These are phyloP conservation scores for Gephyroberyx darwinii DNA, from an alignment of 2,797 vertebrate genomes.

Conservation along the genomic window DNA sequence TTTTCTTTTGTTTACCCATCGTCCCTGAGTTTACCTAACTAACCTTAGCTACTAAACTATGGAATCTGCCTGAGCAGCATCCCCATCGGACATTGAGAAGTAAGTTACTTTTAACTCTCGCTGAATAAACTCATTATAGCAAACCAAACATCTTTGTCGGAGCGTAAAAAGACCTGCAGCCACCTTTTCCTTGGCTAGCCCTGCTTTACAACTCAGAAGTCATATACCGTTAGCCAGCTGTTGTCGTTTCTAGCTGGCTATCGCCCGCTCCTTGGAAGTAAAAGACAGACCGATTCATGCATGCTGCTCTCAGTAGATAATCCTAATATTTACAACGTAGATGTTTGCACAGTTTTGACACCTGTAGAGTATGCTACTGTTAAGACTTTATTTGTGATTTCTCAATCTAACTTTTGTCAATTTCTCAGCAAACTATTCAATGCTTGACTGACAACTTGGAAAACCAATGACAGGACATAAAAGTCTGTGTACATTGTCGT, in stretches of 20 bases:
- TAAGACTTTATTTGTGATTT: slow-evolving; percentile 69
- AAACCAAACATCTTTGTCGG: slow-evolving; percentile 31
- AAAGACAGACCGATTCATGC: not conserved
- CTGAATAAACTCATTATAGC: slow-evolving; percentile 8
- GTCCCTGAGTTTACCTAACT: slow-evolving; percentile 68
- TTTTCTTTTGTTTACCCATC: slow-evolving; percentile 83
- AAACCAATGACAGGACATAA: slow-evolving; percentile 68
- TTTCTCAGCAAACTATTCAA: slow-evolving; percentile 57
- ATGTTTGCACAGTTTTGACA: slow-evolving; percentile 56
- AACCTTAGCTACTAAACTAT: slow-evolving; percentile 73
- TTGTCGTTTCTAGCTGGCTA: slow-evolving; percentile 36
- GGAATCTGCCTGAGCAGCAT: slow-evolving; percentile 56
- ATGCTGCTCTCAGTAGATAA: not conserved
- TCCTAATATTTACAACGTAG: fast-evolving
- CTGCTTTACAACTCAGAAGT: slow-evolving; percentile 48
- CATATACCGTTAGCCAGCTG: slow-evolving; percentile 68
- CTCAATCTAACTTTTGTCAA: slow-evolving; percentile 76
- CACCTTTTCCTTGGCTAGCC: slow-evolving; percentile 56
- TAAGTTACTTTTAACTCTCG: slow-evolving; percentile 53
- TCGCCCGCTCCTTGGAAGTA: slow-evolving; percentile 18
- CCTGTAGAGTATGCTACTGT: slow-evolving; percentile 63
- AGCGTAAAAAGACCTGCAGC: slow-evolving; percentile 47
- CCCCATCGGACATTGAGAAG: slow-evolving; percentile 50
- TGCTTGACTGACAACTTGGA: slow-evolving; percentile 68
- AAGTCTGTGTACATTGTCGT: slow-evolving; percentile 71